Conservation (phyloP, 2,797 vertebrate genomes). For the Hydrophis major region DNA sequence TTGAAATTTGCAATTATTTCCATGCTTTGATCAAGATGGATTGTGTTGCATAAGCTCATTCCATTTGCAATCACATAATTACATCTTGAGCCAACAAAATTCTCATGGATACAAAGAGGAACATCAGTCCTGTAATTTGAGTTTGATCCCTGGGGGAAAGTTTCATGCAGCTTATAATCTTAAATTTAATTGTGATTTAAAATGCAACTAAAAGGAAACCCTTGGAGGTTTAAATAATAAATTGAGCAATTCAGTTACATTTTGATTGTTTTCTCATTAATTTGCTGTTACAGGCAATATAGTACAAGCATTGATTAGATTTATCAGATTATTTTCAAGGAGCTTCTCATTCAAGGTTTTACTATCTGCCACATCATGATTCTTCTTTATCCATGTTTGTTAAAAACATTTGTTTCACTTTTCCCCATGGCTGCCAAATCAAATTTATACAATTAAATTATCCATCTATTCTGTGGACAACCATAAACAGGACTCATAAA, state of each 20-base stretch:
- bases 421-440: background rate
- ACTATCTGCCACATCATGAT: background rate
- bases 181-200: conserved; percentile 3
- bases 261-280: background rate
- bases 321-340: background rate
- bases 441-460: background rate
- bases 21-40: conserved; percentile 29
- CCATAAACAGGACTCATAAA: background rate
- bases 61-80: background rate
- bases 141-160: background rate
- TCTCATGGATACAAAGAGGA: background rate
- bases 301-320: background rate
- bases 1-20: conserved; percentile 26
- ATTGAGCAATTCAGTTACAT: conserved; percentile 41
- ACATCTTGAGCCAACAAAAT: conserved; percentile 8
- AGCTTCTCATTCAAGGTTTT: background rate
- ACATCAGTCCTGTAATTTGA: background rate
- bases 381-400: background rate
- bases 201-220: background rate
- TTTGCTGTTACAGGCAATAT: background rate
- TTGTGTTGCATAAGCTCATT: conserved; percentile 10
- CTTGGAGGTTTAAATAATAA: conserved; percentile 47
- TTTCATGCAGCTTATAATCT: conserved; percentile 34
- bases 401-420: background rate
- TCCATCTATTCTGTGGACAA: background rate